Percentiles rank a stretch among this genome's conserved stretches.
These are phyloP conservation scores for Notothenia coriiceps DNA, from an alignment of 2,113 vertebrate species.

Conservation along the genomic window DNA sequence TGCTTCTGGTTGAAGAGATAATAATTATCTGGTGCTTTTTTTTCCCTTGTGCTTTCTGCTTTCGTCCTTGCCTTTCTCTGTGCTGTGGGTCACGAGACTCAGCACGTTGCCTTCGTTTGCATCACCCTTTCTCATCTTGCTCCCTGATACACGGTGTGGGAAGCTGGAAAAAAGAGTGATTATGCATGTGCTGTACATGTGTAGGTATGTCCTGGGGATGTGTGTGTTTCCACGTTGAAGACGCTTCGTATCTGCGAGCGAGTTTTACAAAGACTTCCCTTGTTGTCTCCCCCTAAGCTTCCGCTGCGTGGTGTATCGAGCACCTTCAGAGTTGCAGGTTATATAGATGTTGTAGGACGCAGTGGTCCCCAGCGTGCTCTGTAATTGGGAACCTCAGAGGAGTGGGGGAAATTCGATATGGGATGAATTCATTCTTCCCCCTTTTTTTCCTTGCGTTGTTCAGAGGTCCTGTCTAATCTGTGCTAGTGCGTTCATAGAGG, in stretches of 20 bases:
- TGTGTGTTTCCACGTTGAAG: slow-evolving; percentile 21
- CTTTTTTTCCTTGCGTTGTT: slow-evolving; percentile 61
- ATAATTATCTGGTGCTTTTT: slow-evolving; percentile 42
- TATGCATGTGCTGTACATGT: slow-evolving; percentile 48
- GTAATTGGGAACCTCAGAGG: slow-evolving; percentile 76
- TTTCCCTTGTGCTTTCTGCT: background rate
- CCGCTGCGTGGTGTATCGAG: background rate
- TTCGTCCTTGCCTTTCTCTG: background rate
- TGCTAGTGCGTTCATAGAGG: slow-evolving; percentile 68
- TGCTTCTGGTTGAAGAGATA: slow-evolving; percentile 38
- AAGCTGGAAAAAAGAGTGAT: slow-evolving; percentile 39
- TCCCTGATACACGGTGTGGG: slow-evolving; percentile 35
- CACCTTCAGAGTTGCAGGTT: slow-evolving; percentile 34
- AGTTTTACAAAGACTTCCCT: slow-evolving; percentile 33
- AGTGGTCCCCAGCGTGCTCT: slow-evolving; percentile 40
- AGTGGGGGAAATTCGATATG: slow-evolving; percentile 62
- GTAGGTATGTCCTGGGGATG: slow-evolving; percentile 34
- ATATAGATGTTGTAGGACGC: slow-evolving; percentile 49
- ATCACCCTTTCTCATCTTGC: slow-evolving; percentile 70
- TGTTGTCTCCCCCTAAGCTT: slow-evolving; percentile 1
- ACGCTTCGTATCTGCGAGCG: slow-evolving; percentile 10
- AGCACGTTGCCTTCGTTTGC: slow-evolving; percentile 78
- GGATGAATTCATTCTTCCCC: slow-evolving; percentile 73
- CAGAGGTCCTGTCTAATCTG: slow-evolving; percentile 75
- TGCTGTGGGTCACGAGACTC: slow-evolving; percentile 57